Percentiles rank a stretch among this genome's conserved stretches.
phyloP scores from a whole-genome alignment of 2,888 invertebrate genomes.

The Masnerella sp. region DNA sequence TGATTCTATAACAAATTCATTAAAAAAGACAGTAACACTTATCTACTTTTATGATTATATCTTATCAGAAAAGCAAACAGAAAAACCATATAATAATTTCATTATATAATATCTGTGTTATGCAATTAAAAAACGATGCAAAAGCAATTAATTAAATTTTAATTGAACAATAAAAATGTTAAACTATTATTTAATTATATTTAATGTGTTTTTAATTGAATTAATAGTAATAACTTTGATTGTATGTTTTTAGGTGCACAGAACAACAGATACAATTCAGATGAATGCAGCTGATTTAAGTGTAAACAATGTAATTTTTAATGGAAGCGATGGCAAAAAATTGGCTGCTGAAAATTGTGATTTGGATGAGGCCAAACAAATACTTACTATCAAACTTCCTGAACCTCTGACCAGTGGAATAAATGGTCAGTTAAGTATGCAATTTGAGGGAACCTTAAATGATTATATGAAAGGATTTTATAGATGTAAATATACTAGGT shows the following conservation, averaged over 20 bases:
- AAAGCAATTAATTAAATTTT: no score
- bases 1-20: no score
- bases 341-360: constrained; percentile 73
- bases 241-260: constrained; percentile 79
- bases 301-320: constrained; percentile 82
- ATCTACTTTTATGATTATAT: no score
- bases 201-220: no score
- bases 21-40: no score
- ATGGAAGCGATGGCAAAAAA: constrained; percentile 78
- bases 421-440: constrained; percentile 80
- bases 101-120: no score
- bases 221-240: background rate
- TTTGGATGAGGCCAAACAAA: constrained; percentile 82
- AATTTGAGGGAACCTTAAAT: constrained; percentile 91
- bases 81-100: no score
- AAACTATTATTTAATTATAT: no score
- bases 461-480: constrained; percentile 98
- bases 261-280: constrained; percentile 83
- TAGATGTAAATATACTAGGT: constrained; percentile 88
- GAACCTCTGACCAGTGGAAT: constrained; percentile 81
- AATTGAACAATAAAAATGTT: no score
- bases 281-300: constrained; percentile 89
- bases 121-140: no score
- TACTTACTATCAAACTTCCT: constrained; percentile 83
- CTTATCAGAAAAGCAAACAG: no score